These are phyloP conservation scores for Spodoptera exigua DNA, from an alignment of 2,888 invertebrate genomes.

Conservation along the genomic window DNA sequence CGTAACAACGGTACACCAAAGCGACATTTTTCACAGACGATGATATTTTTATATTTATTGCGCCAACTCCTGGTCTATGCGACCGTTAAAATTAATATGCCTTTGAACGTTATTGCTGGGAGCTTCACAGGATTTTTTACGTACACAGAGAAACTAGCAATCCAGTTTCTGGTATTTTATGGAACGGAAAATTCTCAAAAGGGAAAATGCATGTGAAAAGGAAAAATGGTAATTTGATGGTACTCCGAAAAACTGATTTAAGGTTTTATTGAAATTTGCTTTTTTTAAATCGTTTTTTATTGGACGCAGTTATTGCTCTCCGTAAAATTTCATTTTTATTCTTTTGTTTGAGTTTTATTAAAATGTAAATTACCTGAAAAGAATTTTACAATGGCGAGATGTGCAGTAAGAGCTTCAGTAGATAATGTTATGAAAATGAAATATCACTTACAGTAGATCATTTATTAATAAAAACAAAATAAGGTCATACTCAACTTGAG, in stretches of 20 bases:
- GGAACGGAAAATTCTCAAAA: slow-evolving; percentile 20
- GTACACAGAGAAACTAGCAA: slow-evolving; percentile 23
- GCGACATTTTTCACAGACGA: slow-evolving; percentile 37
- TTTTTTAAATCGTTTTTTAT: background rate
- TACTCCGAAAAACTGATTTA: slow-evolving; percentile 7
- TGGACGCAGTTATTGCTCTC: background rate
- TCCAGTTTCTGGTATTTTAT: slow-evolving; percentile 32
- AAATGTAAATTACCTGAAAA: too few relatives aligned
- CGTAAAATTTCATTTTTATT: too few relatives aligned
- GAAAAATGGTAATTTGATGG: slow-evolving; percentile 28
- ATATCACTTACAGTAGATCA: too few relatives aligned
- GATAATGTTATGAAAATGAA: too few relatives aligned
- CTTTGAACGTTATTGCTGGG: slow-evolving; percentile 61
- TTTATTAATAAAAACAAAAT: too few relatives aligned
- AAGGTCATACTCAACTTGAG: too few relatives aligned
- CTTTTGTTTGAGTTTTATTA: too few relatives aligned
- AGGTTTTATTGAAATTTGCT: background rate
- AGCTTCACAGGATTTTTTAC: slow-evolving; percentile 36
- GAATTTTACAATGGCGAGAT: too few relatives aligned
- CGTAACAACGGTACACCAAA: slow-evolving; percentile 27
- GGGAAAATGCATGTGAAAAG: slow-evolving; percentile 16
- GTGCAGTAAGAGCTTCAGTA: background rate
- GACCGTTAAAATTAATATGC: slow-evolving; percentile 64
- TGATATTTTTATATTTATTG: slow-evolving; percentile 46
- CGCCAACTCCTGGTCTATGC: slow-evolving; percentile 44